phyloP scores from a whole-genome alignment of 2,113 vertebrate genomes.

The Austrofundulus limnaeus region DNA sequence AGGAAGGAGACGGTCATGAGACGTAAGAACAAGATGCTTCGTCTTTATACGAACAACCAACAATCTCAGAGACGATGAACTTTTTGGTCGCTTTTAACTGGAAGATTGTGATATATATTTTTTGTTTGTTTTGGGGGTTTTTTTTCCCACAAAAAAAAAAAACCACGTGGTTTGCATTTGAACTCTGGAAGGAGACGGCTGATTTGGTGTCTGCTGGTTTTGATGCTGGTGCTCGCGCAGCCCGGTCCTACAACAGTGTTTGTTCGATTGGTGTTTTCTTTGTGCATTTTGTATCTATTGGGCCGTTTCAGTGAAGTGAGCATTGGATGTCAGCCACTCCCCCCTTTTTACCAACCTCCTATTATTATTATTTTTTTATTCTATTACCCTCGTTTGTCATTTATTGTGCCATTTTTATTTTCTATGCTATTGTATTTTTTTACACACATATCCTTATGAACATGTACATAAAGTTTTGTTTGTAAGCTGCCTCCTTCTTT shows the following conservation, averaged over 20 bases:
- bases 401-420: slow-evolving; percentile 78
- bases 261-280: slow-evolving; percentile 89
- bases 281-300: slow-evolving; percentile 87
- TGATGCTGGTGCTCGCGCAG: slow-evolving; percentile 81
- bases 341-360: slow-evolving; percentile 62
- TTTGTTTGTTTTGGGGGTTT: slow-evolving; percentile 35
- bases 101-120: slow-evolving; percentile 74
- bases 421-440: slow-evolving; percentile 78
- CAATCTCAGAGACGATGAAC: slow-evolving; percentile 76
- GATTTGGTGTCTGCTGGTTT: slow-evolving; percentile 73
- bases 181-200: slow-evolving; percentile 25
- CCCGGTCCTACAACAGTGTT: too few species aligned
- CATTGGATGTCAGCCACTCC: slow-evolving; percentile 68
- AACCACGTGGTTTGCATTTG: slow-evolving; percentile 28
- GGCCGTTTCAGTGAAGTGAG: slow-evolving; percentile 84
- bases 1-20: slow-evolving; percentile 80
- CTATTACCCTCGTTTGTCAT: slow-evolving; percentile 72
- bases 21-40: slow-evolving; percentile 65
- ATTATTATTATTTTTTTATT: slow-evolving; percentile 67
- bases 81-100: slow-evolving; percentile 69
- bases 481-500: slow-evolving; percentile 74
- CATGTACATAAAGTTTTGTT: slow-evolving; percentile 78
- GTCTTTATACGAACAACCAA: slow-evolving; percentile 73
- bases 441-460: slow-evolving; percentile 76
- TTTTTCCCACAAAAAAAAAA: slow-evolving; percentile 67